These are phyloP conservation scores for Diplosoma virens DNA, from an alignment of 23 tunicate species.

Conservation along the genomic window DNA sequence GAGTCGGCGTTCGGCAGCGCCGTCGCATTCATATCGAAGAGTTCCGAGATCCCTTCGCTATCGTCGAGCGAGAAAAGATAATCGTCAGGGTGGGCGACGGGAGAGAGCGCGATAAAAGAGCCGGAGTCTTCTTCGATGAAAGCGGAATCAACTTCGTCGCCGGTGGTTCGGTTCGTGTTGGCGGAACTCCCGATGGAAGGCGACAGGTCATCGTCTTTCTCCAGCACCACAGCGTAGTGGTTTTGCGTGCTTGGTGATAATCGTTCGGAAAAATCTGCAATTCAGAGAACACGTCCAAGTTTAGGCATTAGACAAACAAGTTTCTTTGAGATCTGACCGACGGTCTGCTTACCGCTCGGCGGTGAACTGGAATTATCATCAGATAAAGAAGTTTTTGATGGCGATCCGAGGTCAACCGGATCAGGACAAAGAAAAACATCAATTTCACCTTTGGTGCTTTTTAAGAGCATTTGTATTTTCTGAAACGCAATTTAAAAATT, in stretches of 20 bases:
- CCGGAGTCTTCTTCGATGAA: constrained; percentile 56
- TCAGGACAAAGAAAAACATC: constrained; percentile 97
- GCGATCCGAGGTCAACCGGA: constrained; percentile 41
- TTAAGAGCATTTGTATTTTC: constrained; percentile 94
- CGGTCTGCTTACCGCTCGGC: too few species aligned
- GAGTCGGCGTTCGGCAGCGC: constrained; percentile 27
- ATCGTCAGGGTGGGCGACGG: constrained; percentile 45
- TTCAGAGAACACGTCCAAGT: too few species aligned
- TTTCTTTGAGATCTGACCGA: too few species aligned
- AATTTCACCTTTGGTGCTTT: constrained; percentile 88
- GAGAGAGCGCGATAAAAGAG: constrained; percentile 78
- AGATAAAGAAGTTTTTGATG: constrained; percentile 20
- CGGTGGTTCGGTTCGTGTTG: too few species aligned
- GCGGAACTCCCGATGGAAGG: too few species aligned
- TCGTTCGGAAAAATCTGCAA: background rate
- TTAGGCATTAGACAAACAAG: too few species aligned
- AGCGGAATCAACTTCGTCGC: constrained; percentile 62
- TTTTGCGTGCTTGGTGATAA: background rate
- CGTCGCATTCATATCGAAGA: constrained; percentile 73
- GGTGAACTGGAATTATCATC: background rate
- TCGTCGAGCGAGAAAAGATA: constrained; percentile 81
- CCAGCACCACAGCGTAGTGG: too few species aligned
- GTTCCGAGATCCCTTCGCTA: constrained; percentile 79
- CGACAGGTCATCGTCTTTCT: too few species aligned
- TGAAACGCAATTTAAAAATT: too few species aligned